Base-by-base conservation (phyloP, 2,888 invertebrate genomes). In the Lamellibrachia columna region DNA sequence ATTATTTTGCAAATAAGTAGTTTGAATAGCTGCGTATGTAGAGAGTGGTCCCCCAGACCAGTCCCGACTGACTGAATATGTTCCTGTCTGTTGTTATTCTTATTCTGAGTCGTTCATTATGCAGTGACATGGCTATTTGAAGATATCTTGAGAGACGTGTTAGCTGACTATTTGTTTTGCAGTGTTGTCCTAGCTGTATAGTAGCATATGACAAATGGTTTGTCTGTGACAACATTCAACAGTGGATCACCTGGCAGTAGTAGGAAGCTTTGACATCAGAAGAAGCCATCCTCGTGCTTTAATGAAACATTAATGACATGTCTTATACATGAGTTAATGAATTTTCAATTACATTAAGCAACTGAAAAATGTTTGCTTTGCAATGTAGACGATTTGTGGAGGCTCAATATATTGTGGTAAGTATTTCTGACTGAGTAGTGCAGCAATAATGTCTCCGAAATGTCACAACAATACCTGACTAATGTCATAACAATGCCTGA, bases 101-200 rank as follows among this genome's bases (percentile, higher is more conserved):
- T 15, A 15, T n/a, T 22, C 3, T 4, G 22, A 75, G 22, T 75
- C 15, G n/a, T 75, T 75, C 22, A 75, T 22, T 22, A 75, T 22
- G 75, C 75, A 75, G n/a, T 75, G 75, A 75, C n/a, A n/a, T n/a
- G n/a, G 75, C 75, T 22, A n/a, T 75, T 75, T 75, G 75, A 75
- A 22, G 75, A 75, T 75, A 15, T 22, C 6, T n/a, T 22, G 75
- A n/a, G 75, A 75, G 75, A 8, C 15, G 75, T 75, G 6, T 75
- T 75, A 22, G 75, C 22, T 11, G 75, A 75, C 15, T 75, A 22
- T 75, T 55, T 55, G 55, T 9, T 75, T 4, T 75, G 75, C 75
- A 15, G 15, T 15, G 75, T 75, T 75, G 75, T 75, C 22, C 22
- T 75, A 15, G 60, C 22, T 11, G 11, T 9, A 4, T 60, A 9